Conservation (phyloP, 2,888 invertebrate species). For the Drosophila neoperkinsi region DNA sequence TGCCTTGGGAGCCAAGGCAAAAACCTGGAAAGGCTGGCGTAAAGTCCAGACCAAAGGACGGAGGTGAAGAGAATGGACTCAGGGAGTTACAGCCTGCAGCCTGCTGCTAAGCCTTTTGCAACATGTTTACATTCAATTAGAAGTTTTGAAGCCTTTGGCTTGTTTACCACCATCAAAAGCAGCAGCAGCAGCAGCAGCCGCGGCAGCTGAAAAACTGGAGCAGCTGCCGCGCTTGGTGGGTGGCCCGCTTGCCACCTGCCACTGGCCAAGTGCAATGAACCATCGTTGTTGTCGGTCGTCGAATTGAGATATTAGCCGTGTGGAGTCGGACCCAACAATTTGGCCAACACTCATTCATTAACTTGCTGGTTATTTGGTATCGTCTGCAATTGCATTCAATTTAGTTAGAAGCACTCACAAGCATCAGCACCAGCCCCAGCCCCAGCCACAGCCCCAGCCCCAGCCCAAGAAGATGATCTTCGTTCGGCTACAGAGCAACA, state of each 20-base stretch:
- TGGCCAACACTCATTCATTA: slow-evolving; percentile 80
- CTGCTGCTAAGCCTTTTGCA: slow-evolving; percentile 39
- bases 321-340: slow-evolving; percentile 57
- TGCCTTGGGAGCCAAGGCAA: slow-evolving; percentile 14
- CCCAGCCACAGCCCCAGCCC: background rate
- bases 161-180: slow-evolving; percentile 55
- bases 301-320: slow-evolving; percentile 77
- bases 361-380: slow-evolving; percentile 52
- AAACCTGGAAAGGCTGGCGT: background rate
- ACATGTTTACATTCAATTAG: slow-evolving; percentile 78
- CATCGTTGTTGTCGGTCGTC: slow-evolving; percentile 26
- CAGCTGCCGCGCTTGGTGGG: slow-evolving; percentile 54
- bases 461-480: slow-evolving; percentile 15
- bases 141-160: slow-evolving; percentile 62
- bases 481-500: slow-evolving; percentile 20
- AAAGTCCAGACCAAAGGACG: background rate
- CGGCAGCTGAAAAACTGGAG: slow-evolving; percentile 53
- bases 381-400: slow-evolving; percentile 76
- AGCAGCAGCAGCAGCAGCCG: slow-evolving; percentile 1
- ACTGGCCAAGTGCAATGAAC: slow-evolving; percentile 62
- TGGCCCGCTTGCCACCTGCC: slow-evolving; percentile 39
- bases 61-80: background rate
- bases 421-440: slow-evolving; percentile 4
- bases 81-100: slow-evolving; percentile 6
- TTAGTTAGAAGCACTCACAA: slow-evolving; percentile 65